Evolutionary conservation across 2,797 vertebrate genomes (phyloP).

Genomic region (Botia kubotai): DNA sequence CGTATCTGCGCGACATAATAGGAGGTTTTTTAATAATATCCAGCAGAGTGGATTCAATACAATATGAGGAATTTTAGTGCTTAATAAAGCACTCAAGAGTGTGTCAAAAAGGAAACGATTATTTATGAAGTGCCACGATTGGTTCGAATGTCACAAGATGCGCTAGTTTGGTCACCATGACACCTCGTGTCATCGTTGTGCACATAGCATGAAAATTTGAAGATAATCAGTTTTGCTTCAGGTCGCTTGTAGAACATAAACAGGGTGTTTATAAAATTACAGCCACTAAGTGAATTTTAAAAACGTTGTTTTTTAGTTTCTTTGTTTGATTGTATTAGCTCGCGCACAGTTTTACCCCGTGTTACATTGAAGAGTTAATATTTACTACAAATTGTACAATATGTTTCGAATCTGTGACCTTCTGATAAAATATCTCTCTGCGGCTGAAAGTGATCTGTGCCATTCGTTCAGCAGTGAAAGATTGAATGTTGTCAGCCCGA

Average conservation of each 20-base stretch:
- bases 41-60: not conserved
- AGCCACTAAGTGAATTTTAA: too few relatives aligned
- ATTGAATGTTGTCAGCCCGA: conserved; percentile 73
- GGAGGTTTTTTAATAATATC: not conserved
- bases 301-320: too few relatives aligned
- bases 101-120: too few relatives aligned
- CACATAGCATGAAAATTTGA: too few relatives aligned
- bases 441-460: conserved; percentile 76
- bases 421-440: conserved; percentile 58
- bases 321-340: not conserved
- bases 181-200: too few relatives aligned
- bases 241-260: too few relatives aligned
- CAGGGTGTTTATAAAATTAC: too few relatives aligned
- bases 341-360: not conserved
- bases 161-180: too few relatives aligned
- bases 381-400: conserved; percentile 45
- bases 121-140: too few relatives aligned
- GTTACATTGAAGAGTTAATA: conserved; percentile 47
- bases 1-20: not conserved
- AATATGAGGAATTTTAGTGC: not conserved
- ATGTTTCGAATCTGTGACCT: conserved; percentile 43
- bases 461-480: conserved; percentile 79
- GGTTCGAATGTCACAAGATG: too few relatives aligned
- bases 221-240: too few relatives aligned
- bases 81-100: not conserved